Base-by-base conservation (phyloP, 2,797 vertebrate species). In the Xerus rutilus region DNA sequence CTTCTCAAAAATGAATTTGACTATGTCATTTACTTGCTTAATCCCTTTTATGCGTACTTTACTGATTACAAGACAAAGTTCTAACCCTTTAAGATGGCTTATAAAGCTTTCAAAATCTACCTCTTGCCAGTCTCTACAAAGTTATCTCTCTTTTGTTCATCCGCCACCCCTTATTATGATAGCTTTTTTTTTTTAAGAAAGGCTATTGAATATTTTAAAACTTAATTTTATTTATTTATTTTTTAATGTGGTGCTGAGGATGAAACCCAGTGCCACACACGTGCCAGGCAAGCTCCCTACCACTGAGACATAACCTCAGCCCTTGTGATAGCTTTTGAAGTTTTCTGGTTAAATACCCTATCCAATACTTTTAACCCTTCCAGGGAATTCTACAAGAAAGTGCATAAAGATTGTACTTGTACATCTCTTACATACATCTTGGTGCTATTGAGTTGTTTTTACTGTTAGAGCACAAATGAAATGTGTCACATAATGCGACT, bases 1-100 rank as follows among this genome's bases (percentile, higher is more conserved):
- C 83, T 92, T 79, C 65, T 89, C 57, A 72, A 79, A 78, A 82
- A 70, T 74, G 74, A 96, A 74, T 96, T 52, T 91, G 45, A 97
- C 82, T 85, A 3, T 39, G 7, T 49, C 39, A 32, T 47, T 94
- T 54, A 69, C 54, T 84, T 21, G 52, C 30, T n/a, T 89, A 89
- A 67, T 94, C 52, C 35, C 86, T 76, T 93, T 49, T 76, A 28
- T 20, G 15, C 11, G 77, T 81, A 49, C 54, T 74, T 77, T 93
- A 77, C 9, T 89, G 49, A 73, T 76, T 39, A 21, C 5, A 64
- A 94, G 47, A 85, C 39, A 86, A 86, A 83, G 30, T 88, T 81
- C 45, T 92, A 77, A 69, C 64, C 72, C 70, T 45, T 93, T 49
- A 45, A 79, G 64, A 45, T 62, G 47, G 17, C 47, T 83, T 72